These are phyloP conservation scores for Melanotaenia maccullochi DNA, from an alignment of 2,797 vertebrate genomes.

Conservation along the genomic window DNA sequence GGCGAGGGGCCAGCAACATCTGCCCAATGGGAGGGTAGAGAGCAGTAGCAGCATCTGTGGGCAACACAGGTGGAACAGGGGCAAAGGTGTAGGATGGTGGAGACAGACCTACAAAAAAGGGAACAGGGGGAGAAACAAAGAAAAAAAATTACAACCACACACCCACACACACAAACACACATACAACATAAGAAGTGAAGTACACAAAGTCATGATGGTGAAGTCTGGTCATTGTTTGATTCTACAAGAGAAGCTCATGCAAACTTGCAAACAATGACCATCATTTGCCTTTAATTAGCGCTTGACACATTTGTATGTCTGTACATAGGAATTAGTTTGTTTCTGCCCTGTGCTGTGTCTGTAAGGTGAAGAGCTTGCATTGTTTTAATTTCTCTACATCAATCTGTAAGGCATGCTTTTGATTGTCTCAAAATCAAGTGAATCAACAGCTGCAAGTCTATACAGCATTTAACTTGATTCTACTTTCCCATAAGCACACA, in stretches of 20 bases:
- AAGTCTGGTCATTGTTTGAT: slow-evolving; percentile 65
- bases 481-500: slow-evolving; percentile 9
- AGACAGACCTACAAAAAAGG: slow-evolving; percentile 86
- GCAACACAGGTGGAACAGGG: slow-evolving; percentile 86
- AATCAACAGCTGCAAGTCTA: slow-evolving; percentile 5
- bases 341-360: background rate
- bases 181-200: background rate
- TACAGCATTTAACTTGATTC: background rate
- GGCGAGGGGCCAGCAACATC: slow-evolving; percentile 87
- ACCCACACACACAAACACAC: background rate
- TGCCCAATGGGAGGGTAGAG: slow-evolving; percentile 90
- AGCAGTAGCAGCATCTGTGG: slow-evolving; percentile 87
- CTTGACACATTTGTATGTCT: slow-evolving; percentile 22
- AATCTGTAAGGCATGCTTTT: background rate
- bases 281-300: slow-evolving; percentile 14
- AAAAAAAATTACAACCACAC: slow-evolving; percentile 26
- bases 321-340: background rate
- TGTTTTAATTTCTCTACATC: background rate
- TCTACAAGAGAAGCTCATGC: slow-evolving; percentile 65
- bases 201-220: slow-evolving; percentile 4
- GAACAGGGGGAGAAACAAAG: slow-evolving; percentile 25
- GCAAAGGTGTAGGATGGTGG: slow-evolving; percentile 92
- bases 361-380: background rate
- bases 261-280: slow-evolving; percentile 73
- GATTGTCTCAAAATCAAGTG: background rate